Conservation (phyloP, 2,113 vertebrate species). For the Vireo altiloquus region DNA sequence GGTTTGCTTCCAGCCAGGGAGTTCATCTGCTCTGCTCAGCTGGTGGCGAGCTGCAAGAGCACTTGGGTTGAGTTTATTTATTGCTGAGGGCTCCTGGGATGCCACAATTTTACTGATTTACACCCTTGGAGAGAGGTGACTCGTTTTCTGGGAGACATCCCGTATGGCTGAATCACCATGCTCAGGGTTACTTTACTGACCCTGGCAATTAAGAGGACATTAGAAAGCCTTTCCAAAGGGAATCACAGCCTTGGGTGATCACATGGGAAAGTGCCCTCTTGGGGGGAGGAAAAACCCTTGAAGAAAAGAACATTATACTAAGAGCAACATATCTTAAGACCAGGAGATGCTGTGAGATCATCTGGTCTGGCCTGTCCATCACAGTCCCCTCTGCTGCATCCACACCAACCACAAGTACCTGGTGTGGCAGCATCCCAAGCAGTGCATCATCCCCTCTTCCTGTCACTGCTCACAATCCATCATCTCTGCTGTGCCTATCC, state of each 20-base stretch:
- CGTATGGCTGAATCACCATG: background rate
- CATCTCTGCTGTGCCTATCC: background rate
- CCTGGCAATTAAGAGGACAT: background rate
- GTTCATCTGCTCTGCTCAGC: background rate
- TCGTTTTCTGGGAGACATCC: background rate
- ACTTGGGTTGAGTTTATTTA: background rate
- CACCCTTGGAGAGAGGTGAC: background rate
- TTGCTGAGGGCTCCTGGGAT: background rate
- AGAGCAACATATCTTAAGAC: background rate
- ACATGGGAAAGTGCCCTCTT: background rate
- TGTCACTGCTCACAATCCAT: background rate
- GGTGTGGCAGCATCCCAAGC: background rate
- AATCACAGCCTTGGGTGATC: background rate
- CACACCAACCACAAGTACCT: fast-evolving
- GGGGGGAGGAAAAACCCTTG: fast-evolving
- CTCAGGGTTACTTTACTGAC: background rate
- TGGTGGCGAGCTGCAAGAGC: background rate
- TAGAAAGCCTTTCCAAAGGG: background rate
- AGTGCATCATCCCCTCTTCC: background rate
- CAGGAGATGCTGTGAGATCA: background rate
- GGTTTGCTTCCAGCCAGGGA: background rate
- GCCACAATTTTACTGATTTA: background rate
- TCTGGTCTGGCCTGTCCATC: background rate
- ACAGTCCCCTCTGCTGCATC: background rate
- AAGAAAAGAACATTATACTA: background rate